Conservation (phyloP, 2,888 invertebrate species). For the Drosophila stalkeri region DNA sequence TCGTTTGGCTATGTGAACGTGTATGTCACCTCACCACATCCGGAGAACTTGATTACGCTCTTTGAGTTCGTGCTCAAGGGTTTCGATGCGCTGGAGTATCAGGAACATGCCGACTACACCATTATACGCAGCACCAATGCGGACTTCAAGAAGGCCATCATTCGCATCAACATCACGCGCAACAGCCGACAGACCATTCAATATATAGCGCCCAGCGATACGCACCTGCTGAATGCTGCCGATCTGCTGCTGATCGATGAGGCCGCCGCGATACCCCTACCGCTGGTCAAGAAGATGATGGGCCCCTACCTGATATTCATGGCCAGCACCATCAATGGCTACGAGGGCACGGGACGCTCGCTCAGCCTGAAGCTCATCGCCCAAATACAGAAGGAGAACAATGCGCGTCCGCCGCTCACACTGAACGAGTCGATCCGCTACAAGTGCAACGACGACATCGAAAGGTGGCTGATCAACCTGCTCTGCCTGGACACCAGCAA, state of each 20-base stretch:
- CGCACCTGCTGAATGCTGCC: constrained; percentile 94
- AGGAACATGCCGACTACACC: constrained; percentile 98
- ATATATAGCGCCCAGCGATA: constrained; percentile 98
- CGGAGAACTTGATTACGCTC: constrained; percentile 98
- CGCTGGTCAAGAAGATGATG: constrained; percentile 94
- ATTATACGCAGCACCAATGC: constrained; percentile 97
- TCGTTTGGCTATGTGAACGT: constrained; percentile 94
- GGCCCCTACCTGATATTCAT: constrained; percentile 97
- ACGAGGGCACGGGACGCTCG: constrained; percentile 99
- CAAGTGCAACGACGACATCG: constrained; percentile 93
- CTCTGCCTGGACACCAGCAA: constrained; percentile 95
- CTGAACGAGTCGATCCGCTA: constrained; percentile 98
- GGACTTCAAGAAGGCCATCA: constrained; percentile 98
- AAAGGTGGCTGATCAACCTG: constrained; percentile 95
- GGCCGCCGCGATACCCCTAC: constrained; percentile 98
- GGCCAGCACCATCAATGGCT: constrained; percentile 98
- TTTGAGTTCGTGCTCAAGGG: constrained; percentile 99
- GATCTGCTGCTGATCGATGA: constrained; percentile 99
- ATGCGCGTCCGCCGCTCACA: constrained; percentile 87
- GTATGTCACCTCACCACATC: constrained; percentile 98
- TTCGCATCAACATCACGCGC: constrained; percentile 95
- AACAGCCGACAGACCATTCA: constrained; percentile 97
- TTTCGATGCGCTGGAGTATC: constrained; percentile 96
- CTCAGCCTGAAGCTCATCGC: constrained; percentile 97
- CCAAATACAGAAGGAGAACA: constrained; percentile 90